Base-by-base conservation (phyloP, 2,113 vertebrate genomes). In the Alethe diademata region DNA sequence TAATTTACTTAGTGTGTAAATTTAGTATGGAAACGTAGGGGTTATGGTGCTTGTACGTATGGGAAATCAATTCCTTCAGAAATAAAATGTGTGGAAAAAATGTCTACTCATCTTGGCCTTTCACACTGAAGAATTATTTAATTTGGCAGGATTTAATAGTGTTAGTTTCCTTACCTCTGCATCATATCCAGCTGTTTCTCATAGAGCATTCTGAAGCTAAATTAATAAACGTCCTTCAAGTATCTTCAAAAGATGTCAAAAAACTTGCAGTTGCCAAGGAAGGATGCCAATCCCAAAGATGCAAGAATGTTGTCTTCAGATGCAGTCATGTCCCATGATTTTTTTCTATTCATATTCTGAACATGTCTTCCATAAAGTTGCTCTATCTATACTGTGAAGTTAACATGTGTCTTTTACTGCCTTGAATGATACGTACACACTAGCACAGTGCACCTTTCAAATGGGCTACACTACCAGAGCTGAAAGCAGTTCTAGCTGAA, bases 31-130 rank as follows among this genome's bases (percentile, higher is more conserved):
- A 85, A 84, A 90, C 0, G 0, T 24, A 67, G 14, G 9, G 11
- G 19, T 71, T 35, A n/a, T 10, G 6, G 29, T 19, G 20, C 11
- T 70, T 42, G 3, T 35, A 70, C 0, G 0, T 26, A 82, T 18
- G 10, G 12, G 58, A 65, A 72, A 86, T 28, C 48, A 0, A 58
- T 47, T 73, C 22, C 65, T 81, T 92, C 28, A 45, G 47, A 91
- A 88, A 82, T n/a, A 48, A 48, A 80, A 66, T 15, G 5, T 7
- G 28, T 16, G n/a, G 66, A 29, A 90, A 87, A 79, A 72, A 48
- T 8, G 11, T 12, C 60, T 60, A 26, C 26, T 76, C 25, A 40
- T 70, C 43, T 53, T 71, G 47, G 22, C 57, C 71, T 86, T 66
- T 51, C 57, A 58, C 38, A 71, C 60, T 80, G 51, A 80, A 66